These are phyloP conservation scores for Phoeniculus purpureus DNA, from an alignment of 2,797 vertebrate genomes.

Conservation along the genomic window DNA sequence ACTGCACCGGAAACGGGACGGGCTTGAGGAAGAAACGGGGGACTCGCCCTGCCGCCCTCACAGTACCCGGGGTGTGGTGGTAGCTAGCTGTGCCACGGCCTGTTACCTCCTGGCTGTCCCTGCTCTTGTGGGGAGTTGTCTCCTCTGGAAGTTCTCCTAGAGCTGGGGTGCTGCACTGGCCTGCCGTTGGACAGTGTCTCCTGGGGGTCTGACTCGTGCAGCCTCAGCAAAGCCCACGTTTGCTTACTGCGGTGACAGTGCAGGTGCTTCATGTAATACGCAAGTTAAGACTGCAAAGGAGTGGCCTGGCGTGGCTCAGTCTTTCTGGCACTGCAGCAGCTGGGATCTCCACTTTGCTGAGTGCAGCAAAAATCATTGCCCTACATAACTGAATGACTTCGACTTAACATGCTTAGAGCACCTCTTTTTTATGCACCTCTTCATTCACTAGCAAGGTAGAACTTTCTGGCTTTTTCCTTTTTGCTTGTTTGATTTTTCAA, in stretches of 20 bases:
- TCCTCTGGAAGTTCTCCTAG: rapidly evolving
- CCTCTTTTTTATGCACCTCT: background rate
- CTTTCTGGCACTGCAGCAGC: background rate
- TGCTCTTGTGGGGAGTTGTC: rapidly evolving
- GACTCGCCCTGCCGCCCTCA: background rate
- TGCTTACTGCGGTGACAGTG: background rate
- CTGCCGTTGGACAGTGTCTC: rapidly evolving
- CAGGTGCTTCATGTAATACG: background rate
- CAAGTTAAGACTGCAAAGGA: background rate
- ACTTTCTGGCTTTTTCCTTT: background rate
- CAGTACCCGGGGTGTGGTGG: background rate
- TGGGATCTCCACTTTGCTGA: background rate
- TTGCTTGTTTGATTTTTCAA: background rate
- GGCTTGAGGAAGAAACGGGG: too few species aligned
- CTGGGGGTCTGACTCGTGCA: rapidly evolving
- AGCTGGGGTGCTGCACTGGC: rapidly evolving
- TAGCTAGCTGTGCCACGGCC: background rate
- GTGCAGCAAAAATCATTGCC: background rate
- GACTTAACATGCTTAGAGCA: background rate
- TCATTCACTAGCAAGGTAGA: rapidly evolving
- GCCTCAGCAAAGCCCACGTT: rapidly evolving
- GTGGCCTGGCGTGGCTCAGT: rapidly evolving
- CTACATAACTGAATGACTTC: background rate
- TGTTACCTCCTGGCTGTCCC: too few species aligned
- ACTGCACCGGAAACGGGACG: too few species aligned